Evolutionary conservation across 1,140 invertebrate genomes (phyloP).

Genomic region (Pseudomyrmex dendroicus): DNA sequence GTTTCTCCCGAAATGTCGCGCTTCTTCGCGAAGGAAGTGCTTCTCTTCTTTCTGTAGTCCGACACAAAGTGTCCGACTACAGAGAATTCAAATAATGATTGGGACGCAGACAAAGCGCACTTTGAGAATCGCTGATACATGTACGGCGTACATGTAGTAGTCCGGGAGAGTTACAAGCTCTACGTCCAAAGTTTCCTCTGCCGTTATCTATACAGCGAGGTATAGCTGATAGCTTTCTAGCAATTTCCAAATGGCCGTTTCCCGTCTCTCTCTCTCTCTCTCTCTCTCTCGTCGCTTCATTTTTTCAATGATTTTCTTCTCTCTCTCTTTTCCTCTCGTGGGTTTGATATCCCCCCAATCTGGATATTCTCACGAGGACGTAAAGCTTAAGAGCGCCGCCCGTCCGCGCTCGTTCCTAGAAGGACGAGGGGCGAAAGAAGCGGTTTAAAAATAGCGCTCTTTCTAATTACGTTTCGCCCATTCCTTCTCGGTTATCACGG

Average conservation of each 20-base stretch:
- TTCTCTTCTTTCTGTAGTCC: too few relatives aligned
- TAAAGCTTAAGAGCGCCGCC: constrained; percentile 16
- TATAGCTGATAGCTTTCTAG: constrained; percentile 39
- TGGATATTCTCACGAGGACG: constrained; percentile 9
- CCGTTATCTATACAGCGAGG: background rate
- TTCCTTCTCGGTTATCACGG: constrained; percentile 64
- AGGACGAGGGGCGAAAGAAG: background rate
- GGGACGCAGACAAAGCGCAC: background rate
- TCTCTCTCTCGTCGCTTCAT: background rate
- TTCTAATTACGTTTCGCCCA: constrained; percentile 69
- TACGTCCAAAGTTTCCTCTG: constrained; percentile 51
- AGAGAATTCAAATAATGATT: background rate
- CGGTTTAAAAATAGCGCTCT: constrained; percentile 66
- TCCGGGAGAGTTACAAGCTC: background rate
- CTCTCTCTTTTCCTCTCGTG: background rate
- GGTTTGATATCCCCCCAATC: constrained; percentile 12
- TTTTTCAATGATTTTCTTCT: constrained; percentile 38
- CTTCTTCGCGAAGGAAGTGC: too few relatives aligned
- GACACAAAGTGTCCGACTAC: background rate
- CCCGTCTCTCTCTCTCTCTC: constrained; percentile 17
- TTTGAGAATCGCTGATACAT: constrained; percentile 42
- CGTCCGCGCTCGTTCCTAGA: background rate
- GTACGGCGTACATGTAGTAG: background rate
- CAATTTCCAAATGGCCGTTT: constrained; percentile 60
- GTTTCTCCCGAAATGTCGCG: too few relatives aligned